Conservation (phyloP, 2,113 vertebrate genomes). For the Hypanus sabinus region DNA sequence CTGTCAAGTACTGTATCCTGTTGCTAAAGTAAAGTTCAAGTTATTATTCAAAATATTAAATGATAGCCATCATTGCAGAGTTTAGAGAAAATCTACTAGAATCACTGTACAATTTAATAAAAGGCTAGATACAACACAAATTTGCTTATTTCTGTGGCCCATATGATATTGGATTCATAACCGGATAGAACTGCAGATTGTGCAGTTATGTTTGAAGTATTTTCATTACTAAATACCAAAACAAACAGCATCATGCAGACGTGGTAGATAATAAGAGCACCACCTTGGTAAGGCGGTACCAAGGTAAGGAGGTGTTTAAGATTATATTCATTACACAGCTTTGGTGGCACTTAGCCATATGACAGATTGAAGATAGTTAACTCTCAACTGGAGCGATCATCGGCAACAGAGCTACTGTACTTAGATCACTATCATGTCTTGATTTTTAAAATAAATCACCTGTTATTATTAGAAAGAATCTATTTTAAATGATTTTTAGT, state of each 20-base stretch:
- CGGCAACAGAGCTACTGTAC: too few relatives aligned
- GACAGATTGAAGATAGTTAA: not conserved
- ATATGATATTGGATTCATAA: not conserved
- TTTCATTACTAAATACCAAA: not conserved
- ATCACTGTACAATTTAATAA: not conserved
- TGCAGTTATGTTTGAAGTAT: not conserved
- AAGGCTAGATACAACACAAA: not conserved
- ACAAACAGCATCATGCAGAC: not conserved
- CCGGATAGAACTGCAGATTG: not conserved
- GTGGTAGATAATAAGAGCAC: not conserved
- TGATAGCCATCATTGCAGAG: not conserved
- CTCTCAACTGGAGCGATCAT: not conserved
- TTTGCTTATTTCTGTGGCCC: not conserved
- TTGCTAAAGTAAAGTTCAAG: not conserved
- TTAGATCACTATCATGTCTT: not conserved
- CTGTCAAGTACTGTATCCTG: not conserved
- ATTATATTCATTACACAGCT: not conserved
- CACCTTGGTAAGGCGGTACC: not conserved
- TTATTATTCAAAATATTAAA: not conserved
- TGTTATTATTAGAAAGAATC: not conserved
- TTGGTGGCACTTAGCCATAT: not conserved
- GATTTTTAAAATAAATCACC: not conserved
- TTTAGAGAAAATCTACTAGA: not conserved
- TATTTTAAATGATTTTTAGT: not conserved
- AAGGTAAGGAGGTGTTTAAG: not conserved